Evolutionary conservation across 2,113 vertebrate species (phyloP).

Genomic region (Anarrhichthys ocellatus): DNA sequence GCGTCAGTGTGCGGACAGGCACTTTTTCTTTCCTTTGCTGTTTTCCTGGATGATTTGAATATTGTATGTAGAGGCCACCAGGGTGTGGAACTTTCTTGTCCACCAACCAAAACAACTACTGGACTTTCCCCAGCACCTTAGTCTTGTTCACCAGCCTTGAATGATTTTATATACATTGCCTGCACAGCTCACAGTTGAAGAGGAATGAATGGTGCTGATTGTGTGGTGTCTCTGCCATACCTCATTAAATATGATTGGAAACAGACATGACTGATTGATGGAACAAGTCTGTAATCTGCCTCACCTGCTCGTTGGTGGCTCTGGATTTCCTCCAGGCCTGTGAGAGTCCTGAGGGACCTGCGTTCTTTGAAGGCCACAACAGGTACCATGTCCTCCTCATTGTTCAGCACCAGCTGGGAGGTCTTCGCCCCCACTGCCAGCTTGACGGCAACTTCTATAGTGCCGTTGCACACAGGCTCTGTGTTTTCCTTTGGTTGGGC

Average conservation of each 20-base stretch:
- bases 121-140: too few species aligned
- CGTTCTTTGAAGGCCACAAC: slow-evolving; percentile 85
- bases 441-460: slow-evolving; percentile 62
- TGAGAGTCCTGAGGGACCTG: slow-evolving; percentile 77
- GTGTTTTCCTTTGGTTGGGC: slow-evolving; percentile 77
- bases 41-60: not conserved
- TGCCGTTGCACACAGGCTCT: slow-evolving; percentile 62
- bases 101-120: not conserved
- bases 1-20: too few species aligned
- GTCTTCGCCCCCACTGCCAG: slow-evolving; percentile 61
- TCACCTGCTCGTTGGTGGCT: slow-evolving; percentile 82
- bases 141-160: not conserved
- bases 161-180: not conserved
- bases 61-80: not conserved
- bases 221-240: not conserved
- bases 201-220: not conserved
- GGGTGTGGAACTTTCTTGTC: not conserved
- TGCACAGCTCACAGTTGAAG: not conserved
- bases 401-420: slow-evolving; percentile 56
- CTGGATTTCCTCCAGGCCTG: slow-evolving; percentile 83
- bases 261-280: not conserved
- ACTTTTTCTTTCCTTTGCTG: too few species aligned
- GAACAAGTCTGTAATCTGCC: not conserved
- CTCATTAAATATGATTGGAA: not conserved
- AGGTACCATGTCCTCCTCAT: slow-evolving; percentile 76